Percentiles rank a stretch among this genome's conserved stretches.
Conservation (phyloP, 1,140 invertebrate genomes). For the Drosophila guanche region DNA sequence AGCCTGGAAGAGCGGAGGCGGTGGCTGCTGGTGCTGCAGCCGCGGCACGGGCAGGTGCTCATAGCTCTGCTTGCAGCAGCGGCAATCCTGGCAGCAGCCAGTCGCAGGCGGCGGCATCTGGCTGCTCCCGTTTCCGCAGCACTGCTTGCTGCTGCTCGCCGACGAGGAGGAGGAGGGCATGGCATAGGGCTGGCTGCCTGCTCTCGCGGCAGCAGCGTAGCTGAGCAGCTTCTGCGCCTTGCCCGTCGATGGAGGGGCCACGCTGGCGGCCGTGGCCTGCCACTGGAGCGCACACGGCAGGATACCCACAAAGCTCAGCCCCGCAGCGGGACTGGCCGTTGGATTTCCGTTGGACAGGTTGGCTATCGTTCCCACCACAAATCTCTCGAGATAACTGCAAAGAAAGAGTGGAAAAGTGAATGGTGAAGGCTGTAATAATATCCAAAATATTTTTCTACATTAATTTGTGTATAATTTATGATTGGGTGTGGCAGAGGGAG, state of each 20-base stretch:
- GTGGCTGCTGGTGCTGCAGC: conserved; percentile 44
- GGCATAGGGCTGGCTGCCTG: conserved; percentile 45
- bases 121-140: conserved; percentile 19
- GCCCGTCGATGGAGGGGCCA: conserved; percentile 17
- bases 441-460: conserved; percentile 14
- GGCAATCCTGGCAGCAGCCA: conserved; percentile 53
- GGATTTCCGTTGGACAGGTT: conserved; percentile 19
- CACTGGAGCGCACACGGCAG: conserved; percentile 65
- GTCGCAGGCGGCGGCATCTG: conserved; percentile 4
- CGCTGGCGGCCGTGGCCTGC: conserved; percentile 24
- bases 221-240: conserved; percentile 62
- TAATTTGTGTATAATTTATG: conserved; percentile 58
- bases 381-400: conserved; percentile 22
- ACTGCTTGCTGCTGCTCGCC: conserved; percentile 13
- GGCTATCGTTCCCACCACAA: conserved; percentile 50
- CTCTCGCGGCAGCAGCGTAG: conserved; percentile 21
- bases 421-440: conserved; percentile 1
- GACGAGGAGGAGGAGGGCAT: conserved; percentile 17
- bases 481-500: conserved; percentile 35
- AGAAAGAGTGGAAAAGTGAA: neutral
- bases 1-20: conserved; percentile 36
- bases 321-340: conserved; percentile 51
- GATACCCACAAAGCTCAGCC: conserved; percentile 66
- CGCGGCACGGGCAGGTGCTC: conserved; percentile 67
- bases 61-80: conserved; percentile 45